Percentiles rank a stretch among this genome's conserved stretches.
Evolutionary conservation across 1,140 invertebrate species (phyloP).

Genomic region (Trichonephila inaurata): DNA sequence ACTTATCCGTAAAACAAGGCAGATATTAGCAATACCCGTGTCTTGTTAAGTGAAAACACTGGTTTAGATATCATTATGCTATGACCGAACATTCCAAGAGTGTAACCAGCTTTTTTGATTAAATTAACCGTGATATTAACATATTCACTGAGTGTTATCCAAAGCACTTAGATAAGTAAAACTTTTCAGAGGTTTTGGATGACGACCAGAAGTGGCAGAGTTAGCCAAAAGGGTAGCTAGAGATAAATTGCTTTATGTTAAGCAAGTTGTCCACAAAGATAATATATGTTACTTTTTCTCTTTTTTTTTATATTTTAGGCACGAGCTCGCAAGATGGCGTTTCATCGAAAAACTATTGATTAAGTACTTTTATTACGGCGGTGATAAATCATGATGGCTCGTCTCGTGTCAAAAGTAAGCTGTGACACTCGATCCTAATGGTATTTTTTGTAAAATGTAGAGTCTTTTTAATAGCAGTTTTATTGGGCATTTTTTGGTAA

Average conservation of each 20-base stretch:
- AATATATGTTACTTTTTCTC: not conserved
- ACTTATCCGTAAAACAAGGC: not conserved
- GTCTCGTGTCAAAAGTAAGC: not conserved
- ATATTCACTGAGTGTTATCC: not conserved
- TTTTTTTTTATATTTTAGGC: no score
- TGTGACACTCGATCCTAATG: not conserved
- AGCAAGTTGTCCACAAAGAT: not conserved
- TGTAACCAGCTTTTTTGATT: not conserved
- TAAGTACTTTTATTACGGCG: not conserved
- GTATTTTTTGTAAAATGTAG: not conserved
- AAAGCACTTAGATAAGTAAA: not conserved
- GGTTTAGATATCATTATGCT: not conserved
- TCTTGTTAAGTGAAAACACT: slow-evolving; percentile 46
- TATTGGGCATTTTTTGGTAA: no score
- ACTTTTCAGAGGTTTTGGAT: not conserved
- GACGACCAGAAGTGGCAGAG: not conserved
- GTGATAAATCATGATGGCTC: not conserved
- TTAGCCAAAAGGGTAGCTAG: not conserved
- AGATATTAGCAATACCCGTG: not conserved
- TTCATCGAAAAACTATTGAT: slow-evolving; percentile 15
- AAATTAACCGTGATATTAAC: not conserved
- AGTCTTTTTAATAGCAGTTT: not conserved
- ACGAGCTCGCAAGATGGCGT: not conserved
- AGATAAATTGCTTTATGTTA: slow-evolving; percentile 28
- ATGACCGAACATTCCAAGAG: not conserved